Evolutionary conservation across 2,797 vertebrate genomes (phyloP).

Genomic region (Characodon lateralis): DNA sequence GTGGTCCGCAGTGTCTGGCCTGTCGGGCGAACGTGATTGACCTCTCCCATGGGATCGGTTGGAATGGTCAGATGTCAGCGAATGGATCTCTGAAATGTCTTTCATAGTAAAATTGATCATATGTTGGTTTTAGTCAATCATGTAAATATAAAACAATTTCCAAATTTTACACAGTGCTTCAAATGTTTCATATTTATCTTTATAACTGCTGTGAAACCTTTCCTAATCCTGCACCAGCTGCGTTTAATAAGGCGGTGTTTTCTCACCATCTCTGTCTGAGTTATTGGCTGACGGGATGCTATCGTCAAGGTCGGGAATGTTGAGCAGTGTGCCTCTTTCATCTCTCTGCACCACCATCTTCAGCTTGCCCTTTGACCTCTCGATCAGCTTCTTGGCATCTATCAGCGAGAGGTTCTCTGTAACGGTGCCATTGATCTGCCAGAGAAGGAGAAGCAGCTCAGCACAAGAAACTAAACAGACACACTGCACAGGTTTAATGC

Average conservation of each 20-base stretch:
- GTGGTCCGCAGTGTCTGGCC: slow-evolving; percentile 89
- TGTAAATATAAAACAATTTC: slow-evolving; percentile 8
- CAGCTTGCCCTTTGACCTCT: slow-evolving; percentile 98
- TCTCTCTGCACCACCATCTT: slow-evolving; percentile 99
- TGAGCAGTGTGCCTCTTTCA: slow-evolving; percentile 91
- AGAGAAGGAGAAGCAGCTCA: slow-evolving; percentile 27
- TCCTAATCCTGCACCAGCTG: not conserved
- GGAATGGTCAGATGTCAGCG: slow-evolving; percentile 97
- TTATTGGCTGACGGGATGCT: slow-evolving; percentile 96
- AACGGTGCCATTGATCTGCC: slow-evolving; percentile 97
- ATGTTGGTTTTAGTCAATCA: slow-evolving; percentile 31
- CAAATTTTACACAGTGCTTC: not conserved
- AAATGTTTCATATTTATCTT: slow-evolving; percentile 6
- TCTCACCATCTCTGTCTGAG: slow-evolving; percentile 95
- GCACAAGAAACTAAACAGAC: slow-evolving; percentile 16
- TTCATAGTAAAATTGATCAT: slow-evolving; percentile 67
- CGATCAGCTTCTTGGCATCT: slow-evolving; percentile 97
- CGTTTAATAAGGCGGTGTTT: not conserved
- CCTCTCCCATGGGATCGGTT: slow-evolving; percentile 91
- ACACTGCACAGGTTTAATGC: slow-evolving; percentile 3
- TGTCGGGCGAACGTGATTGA: slow-evolving; percentile 92
- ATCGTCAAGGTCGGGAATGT: slow-evolving; percentile 97
- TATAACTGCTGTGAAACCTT: not conserved
- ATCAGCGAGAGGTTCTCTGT: slow-evolving; percentile 98
- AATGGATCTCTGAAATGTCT: slow-evolving; percentile 99